Conservation (phyloP, 2,888 invertebrate species). For the Idaea aversata region DNA sequence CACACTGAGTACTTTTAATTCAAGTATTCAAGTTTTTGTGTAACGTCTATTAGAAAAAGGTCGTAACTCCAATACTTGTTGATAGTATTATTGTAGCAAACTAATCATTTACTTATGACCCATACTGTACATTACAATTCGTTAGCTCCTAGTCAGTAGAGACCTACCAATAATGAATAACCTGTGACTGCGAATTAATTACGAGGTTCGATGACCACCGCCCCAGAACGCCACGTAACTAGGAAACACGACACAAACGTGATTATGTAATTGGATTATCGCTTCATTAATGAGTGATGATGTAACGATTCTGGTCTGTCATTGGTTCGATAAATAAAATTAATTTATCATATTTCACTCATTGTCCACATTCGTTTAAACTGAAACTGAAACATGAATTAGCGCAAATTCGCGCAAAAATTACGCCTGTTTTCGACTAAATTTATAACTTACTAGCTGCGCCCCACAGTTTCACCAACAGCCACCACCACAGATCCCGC, state of each 20-base stretch:
- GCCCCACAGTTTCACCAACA: no score
- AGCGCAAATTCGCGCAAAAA: no score
- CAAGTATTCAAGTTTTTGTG: no score
- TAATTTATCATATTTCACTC: background rate
- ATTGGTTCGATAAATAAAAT: background rate
- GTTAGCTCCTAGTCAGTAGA: background rate
- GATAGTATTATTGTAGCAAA: no score
- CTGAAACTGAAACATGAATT: background rate
- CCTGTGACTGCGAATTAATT: constrained; percentile 55
- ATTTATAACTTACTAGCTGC: no score
- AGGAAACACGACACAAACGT: background rate
- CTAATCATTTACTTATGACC: no score
- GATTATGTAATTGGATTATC: background rate
- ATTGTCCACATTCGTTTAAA: background rate
- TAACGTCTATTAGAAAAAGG: no score
- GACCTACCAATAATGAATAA: constrained; percentile 49
- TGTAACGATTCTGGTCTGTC: background rate
- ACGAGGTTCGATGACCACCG: constrained; percentile 31
- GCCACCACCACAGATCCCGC: no score
- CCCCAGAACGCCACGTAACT: background rate
- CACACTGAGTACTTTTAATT: no score
- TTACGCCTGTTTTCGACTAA: no score
- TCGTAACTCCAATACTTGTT: no score
- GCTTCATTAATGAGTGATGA: background rate
- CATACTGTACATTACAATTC: no score